Percentiles rank a stretch among this genome's conserved stretches.
These are phyloP conservation scores for Microctonus brassicae DNA, from an alignment of 2,888 invertebrate species.

Conservation along the genomic window DNA sequence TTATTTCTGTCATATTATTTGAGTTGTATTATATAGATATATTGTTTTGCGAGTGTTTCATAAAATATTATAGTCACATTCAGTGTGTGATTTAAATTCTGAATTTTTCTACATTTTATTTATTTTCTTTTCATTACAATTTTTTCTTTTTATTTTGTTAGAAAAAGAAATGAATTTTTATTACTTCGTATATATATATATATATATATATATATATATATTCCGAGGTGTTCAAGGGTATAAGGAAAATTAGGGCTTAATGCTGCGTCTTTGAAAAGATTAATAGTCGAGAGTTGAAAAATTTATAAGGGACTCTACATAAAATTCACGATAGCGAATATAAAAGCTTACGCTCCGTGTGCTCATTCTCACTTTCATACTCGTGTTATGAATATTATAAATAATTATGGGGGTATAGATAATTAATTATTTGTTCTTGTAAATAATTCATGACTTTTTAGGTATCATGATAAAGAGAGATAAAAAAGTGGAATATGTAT, in stretches of 20 bases:
- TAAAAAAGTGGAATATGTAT: background rate
- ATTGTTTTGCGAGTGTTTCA: background rate
- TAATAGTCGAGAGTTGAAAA: background rate
- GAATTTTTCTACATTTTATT: background rate
- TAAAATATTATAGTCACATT: background rate
- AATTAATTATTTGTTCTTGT: background rate
- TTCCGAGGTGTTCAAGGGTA: background rate
- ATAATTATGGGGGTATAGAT: background rate
- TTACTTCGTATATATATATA: background rate
- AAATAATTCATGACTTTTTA: background rate
- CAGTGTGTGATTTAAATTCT: background rate
- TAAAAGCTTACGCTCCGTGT: background rate
- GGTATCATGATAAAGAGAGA: background rate
- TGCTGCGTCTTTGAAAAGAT: background rate
- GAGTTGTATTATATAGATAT: background rate
- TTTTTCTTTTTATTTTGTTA: background rate
- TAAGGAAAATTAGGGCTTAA: background rate
- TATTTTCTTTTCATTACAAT: background rate
- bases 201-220: no score
- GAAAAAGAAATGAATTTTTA: no score
- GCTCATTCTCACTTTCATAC: background rate
- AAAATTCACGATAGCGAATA: background rate
- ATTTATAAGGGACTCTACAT: background rate
- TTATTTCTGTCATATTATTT: background rate
- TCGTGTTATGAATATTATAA: background rate